Conservation (phyloP, 2,797 vertebrate species). For the Urosaurus nigricauda region DNA sequence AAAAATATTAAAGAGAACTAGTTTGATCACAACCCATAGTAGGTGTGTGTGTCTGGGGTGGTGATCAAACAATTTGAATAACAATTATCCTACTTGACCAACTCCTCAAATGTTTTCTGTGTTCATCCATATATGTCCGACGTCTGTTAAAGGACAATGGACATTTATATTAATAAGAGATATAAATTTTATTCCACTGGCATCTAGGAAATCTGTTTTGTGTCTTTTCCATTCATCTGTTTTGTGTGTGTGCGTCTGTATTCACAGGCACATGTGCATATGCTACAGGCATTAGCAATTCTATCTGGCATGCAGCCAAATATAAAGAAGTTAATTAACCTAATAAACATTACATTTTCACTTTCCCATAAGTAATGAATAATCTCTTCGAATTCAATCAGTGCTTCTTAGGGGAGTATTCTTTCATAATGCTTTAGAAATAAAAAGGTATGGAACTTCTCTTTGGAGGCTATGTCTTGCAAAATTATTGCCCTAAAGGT, state of each 20-base stretch:
- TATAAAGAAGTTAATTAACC: constrained; percentile 40
- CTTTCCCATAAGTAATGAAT: constrained; percentile 21
- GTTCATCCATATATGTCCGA: not conserved
- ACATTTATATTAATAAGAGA: not conserved
- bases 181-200: not conserved
- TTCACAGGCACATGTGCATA: not conserved
- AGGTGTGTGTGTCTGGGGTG: not conserved
- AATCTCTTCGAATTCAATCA: constrained; percentile 1
- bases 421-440: constrained; percentile 11
- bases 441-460: not conserved
- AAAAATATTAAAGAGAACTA: not conserved
- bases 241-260: not conserved
- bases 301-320: constrained; percentile 18
- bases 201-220: not conserved
- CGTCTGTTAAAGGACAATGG: not conserved
- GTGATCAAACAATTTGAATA: too few species aligned
- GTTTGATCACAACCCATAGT: not conserved
- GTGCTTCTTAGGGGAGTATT: constrained; percentile 3
- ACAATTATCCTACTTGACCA: not conserved
- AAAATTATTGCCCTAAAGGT: not conserved
- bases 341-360: constrained; percentile 25
- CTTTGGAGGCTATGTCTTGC: not conserved
- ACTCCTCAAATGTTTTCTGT: not conserved
- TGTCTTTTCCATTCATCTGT: not conserved
- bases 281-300: not conserved